A percentile compares a stretch with the other conserved stretches of the same genome.
These are phyloP conservation scores for Apostichopus parvimensis DNA, from an alignment of 35 echinoderm and acorn worm genomes.

Conservation along the genomic window DNA sequence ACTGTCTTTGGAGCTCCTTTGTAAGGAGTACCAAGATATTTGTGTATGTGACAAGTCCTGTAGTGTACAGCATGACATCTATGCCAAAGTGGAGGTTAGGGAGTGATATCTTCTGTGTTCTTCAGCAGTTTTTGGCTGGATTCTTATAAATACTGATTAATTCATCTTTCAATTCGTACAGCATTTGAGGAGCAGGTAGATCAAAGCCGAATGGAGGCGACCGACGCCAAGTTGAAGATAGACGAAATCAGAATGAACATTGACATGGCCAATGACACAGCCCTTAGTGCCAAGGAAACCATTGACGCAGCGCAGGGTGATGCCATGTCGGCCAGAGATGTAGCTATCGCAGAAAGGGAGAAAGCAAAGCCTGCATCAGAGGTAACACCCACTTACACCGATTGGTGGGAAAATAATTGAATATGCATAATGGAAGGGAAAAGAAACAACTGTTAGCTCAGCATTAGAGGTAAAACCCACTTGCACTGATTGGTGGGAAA, in stretches of 20 bases:
- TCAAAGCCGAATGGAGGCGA: slow-evolving; percentile 63
- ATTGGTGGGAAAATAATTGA: no score
- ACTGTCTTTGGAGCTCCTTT: no score
- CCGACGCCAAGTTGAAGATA: slow-evolving; percentile 55
- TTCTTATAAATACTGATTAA: background rate
- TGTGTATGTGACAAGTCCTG: no score
- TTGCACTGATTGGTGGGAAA: no score
- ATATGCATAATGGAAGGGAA: no score
- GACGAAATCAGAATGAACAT: slow-evolving; percentile 75
- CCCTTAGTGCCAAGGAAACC: slow-evolving; percentile 64
- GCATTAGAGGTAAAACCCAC: slow-evolving; percentile 71
- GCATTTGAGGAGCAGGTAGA: slow-evolving; percentile 90
- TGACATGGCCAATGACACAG: slow-evolving; percentile 74
- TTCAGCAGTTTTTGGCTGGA: no score
- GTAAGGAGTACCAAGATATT: no score
- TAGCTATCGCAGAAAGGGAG: slow-evolving; percentile 66
- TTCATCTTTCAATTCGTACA: slow-evolving; percentile 24
- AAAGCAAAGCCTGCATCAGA: slow-evolving; percentile 81
- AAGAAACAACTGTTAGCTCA: no score
- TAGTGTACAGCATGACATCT: no score
- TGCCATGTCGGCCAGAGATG: slow-evolving; percentile 75
- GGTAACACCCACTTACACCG: slow-evolving; percentile 23
- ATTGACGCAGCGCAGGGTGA: slow-evolving; percentile 81
- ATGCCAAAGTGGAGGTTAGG: no score
- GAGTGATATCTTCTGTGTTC: no score